phyloP scores from a whole-genome alignment of 2,888 invertebrate species.

The Hoplodrina blanda region DNA sequence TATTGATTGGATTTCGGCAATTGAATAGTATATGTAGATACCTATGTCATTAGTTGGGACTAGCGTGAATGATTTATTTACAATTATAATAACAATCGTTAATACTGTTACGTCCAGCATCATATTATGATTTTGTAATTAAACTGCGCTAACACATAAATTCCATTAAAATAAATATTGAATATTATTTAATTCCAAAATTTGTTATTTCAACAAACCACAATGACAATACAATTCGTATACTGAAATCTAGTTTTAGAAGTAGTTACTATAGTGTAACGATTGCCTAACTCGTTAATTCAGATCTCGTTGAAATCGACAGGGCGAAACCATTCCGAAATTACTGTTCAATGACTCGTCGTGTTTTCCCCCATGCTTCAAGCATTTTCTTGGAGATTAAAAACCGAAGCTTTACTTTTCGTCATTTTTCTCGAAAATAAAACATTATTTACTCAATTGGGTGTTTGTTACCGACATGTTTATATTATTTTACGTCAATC shows the following conservation, averaged over 20 bases:
- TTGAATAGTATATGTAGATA: not conserved
- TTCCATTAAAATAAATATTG: constrained; percentile 13
- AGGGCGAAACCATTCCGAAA: constrained; percentile 79
- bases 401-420: constrained; percentile 48
- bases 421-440: constrained; percentile 26
- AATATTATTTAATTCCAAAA: constrained; percentile 9
- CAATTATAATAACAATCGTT: constrained; percentile 16
- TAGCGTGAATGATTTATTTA: constrained; percentile 1
- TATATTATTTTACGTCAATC: constrained; percentile 1
- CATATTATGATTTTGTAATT: constrained; percentile 18
- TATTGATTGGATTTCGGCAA: constrained; percentile 19
- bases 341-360: constrained; percentile 79
- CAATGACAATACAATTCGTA: constrained; percentile 17
- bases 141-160: constrained; percentile 5
- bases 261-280: constrained; percentile 40
- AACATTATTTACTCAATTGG: not conserved
- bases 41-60: constrained; percentile 3
- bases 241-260: constrained; percentile 15
- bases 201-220: constrained; percentile 5
- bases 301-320: constrained; percentile 80
- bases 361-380: constrained; percentile 66
- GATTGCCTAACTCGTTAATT: constrained; percentile 75
- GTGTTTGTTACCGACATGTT: constrained; percentile 20
- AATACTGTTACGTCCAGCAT: constrained; percentile 2
- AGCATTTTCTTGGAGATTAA: constrained; percentile 63